Base-by-base conservation (phyloP, 2,888 invertebrate genomes). In the Heliconius aoede region DNA sequence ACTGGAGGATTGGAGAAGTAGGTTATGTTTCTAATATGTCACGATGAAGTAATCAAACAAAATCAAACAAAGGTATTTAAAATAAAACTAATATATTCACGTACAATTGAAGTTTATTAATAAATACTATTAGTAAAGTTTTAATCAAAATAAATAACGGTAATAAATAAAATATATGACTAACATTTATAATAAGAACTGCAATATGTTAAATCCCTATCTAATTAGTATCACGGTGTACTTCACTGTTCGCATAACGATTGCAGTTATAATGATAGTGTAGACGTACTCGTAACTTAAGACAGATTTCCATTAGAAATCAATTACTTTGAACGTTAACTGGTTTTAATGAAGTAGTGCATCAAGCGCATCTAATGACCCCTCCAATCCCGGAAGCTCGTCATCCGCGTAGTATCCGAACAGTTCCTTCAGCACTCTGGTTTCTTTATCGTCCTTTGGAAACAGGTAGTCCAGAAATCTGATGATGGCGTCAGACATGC, bases 371-470 rank as follows among this genome's bases (percentile, higher is more conserved):
- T 79, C 81, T 28, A 82, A 73, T 8, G 81, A 78, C 36, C 84
- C 84, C 5, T 83, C 78, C 21, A 86, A 77, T n/a, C 81, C 82
- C 0, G 82, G 81, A 8, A 81, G 78, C 21, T 82, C 81, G 30
- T 86, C 85, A 13, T 90, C 90, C 0, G 88, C 85, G n/a, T 90
- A 84, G 76, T 90, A 85, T 68, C 86, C 86, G 76, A 91, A 91
- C 28, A 94, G 83, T 76, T 89, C 86, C 74, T 92, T 92, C 84
- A 94, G 84, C 28, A 90, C 84, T 36, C 84, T 87, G 0, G 90
- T 86, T 77, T 92, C 92, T 32, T 83, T 79, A 77, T 93, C 93
- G 71, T 93, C 92, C 80, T 91, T 91, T 0, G 91, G 91, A 62
- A 86, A 93, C 5, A 91, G 79, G 4, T 85, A 83, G 79, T 93